Base-by-base conservation (phyloP, 2,113 vertebrate species). In the Sebastes fasciatus region DNA sequence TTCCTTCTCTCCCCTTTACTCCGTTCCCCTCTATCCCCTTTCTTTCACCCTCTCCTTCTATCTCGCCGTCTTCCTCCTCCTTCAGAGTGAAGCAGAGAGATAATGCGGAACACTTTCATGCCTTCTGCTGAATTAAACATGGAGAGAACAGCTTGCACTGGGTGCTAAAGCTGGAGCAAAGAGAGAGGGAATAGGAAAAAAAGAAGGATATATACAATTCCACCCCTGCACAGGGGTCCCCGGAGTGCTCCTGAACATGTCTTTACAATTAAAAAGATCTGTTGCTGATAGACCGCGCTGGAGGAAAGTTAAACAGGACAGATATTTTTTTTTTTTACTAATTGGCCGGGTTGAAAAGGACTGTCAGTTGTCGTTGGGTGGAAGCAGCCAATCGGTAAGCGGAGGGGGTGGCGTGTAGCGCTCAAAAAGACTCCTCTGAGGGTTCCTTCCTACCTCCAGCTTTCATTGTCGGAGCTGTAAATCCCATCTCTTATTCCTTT, bases 81-180 rank as follows among this genome's bases (percentile, higher is more conserved):
- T 77, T 77, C 74, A 67, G 70, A 84, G 74, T 46, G 45, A 75
- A 78, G 84, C 49, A 6, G 34, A 40, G 67, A 86, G 86, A 93
- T 89, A 90, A 91, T 83, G 88, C 80, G 49, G 79, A 85, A 85
- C 87, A 80, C 87, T 94, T 91, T 90, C 82, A 91, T 90, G 91
- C 83, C 83, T 84, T 85, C 83, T 91, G 76, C 90, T 92, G 92
- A 93, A 93, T 93, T 91, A 93, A 94, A 94, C 89, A 93, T 94
- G 71, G 82, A 70, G 78, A 49, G 88, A 92, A 84, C 87, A 90
- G 86, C 86, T 87, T 86, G 87, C 85, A 21, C 86, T 34, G 67
- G 83, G 60, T 46, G 88, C 89, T 74, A 57, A 77, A 79, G 80
- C 76, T 6, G 86, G 79, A 73, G 79, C 61, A 74, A 45, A 85